A percentile compares a stretch with the other conserved stretches of the same genome.
Conservation (phyloP, 2,113 vertebrate species). For the Pholis gunnellus region DNA sequence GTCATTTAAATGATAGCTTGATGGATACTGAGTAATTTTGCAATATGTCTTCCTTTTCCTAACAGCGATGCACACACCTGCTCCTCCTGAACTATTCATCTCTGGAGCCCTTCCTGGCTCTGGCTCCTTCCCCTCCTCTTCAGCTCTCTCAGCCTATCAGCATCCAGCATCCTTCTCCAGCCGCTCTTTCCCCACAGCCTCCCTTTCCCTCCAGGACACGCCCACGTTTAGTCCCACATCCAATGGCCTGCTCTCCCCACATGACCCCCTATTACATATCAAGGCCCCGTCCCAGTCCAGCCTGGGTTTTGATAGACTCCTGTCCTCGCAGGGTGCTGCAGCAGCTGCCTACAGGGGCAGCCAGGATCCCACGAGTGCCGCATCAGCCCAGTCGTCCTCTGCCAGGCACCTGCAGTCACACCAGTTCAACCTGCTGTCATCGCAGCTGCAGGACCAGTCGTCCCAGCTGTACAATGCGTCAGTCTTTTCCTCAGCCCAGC, state of each 20-base stretch:
- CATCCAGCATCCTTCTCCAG: constrained; percentile 95
- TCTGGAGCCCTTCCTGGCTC: constrained; percentile 93
- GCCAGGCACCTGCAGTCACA: constrained; percentile 88
- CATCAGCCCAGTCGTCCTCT: constrained; percentile 85
- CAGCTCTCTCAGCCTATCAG: constrained; percentile 95
- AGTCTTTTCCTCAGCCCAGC: constrained; percentile 89
- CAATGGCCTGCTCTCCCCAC: constrained; percentile 91
- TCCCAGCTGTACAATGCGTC: constrained; percentile 92
- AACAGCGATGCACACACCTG: constrained; percentile 95
- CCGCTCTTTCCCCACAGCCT: constrained; percentile 91
- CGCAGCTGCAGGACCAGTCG: constrained; percentile 88
- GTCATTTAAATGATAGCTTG: constrained; percentile 14
- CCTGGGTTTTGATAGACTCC: constrained; percentile 86
- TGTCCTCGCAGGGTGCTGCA: constrained; percentile 84
- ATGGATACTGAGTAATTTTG: constrained; percentile 57
- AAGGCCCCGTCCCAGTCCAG: constrained; percentile 87
- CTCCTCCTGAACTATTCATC: constrained; percentile 95
- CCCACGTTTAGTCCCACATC: constrained; percentile 94
- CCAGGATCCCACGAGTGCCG: constrained; percentile 84
- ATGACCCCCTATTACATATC: constrained; percentile 90
- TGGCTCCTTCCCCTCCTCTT: constrained; percentile 94
- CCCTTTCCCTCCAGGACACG: constrained; percentile 92
- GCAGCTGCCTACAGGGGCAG: constrained; percentile 84
- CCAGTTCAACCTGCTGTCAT: constrained; percentile 95
- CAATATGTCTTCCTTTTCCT: constrained; percentile 62